Base-by-base conservation (phyloP, 2,113 vertebrate species). In the Perca schrenkii region DNA sequence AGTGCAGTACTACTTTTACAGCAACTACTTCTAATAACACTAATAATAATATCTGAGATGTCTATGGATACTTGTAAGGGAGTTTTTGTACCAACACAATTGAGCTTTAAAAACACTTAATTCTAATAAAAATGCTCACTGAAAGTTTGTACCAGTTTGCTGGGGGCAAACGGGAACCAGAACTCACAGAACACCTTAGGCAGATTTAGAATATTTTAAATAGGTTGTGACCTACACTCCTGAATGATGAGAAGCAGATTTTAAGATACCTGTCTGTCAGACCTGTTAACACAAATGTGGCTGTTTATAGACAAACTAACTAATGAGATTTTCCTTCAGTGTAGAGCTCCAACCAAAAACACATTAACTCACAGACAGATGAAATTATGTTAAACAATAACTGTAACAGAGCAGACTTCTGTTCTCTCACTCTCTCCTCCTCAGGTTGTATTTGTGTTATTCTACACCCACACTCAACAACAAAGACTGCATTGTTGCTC, bases 401-500 rank as follows among this genome's bases (percentile, higher is more conserved):
- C 65, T n/a, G 50, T 17, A 62, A 58, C 76, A 80, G n/a, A 76
- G 6, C 67, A 54, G 52, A 57, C 61, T 25, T 36, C 6, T 75
- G 47, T 69, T 50, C 15, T 72, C 49, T 0, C 65, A 73, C 64
- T 47, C 46, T 22, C 53, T 52, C 52, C 76, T 66, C 36, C 69
- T 73, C 70, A 74, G 84, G 82, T 58, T 83, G 64, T 79, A 2
- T 73, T 65, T 54, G 14, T 79, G 58, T 77, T 47, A 2, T 12
- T 69, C 47, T 62, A 69, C 36, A 16, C 63, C 60, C 76, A 61
- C 71, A 57, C 67, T 15, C 31, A 3, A 56, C n/a, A 66, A 90
- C 85, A 90, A 82, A 82, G 73, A 34, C 86, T 3, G 19, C 3
- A 43, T 40, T 89, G 85, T 92, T 71, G 50, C 49, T 11, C 50